These are phyloP conservation scores for Crax fasciolata DNA, from an alignment of 2,797 vertebrate species.

Conservation along the genomic window DNA sequence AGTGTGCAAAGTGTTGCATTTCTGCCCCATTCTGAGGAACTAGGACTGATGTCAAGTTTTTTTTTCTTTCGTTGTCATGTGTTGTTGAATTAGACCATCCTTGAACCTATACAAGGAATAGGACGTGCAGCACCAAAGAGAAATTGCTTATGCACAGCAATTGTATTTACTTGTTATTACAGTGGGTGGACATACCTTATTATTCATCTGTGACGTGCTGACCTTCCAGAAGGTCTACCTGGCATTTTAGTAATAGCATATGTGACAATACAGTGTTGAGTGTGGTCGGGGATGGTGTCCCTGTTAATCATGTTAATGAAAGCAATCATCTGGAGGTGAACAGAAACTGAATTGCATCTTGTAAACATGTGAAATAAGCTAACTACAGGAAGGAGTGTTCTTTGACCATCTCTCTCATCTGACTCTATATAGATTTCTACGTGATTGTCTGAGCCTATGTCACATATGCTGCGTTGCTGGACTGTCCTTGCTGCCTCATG, in stretches of 20 bases:
- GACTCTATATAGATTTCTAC: not conserved
- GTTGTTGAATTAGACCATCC: not conserved
- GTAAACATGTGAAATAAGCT: slow-evolving; percentile 8
- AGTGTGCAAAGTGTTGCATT: not conserved
- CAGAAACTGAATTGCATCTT: slow-evolving; percentile 55
- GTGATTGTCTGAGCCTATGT: not conserved
- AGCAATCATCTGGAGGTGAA: slow-evolving; percentile 27
- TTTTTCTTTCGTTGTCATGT: not conserved
- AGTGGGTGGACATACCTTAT: slow-evolving; percentile 30
- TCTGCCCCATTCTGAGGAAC: not conserved
- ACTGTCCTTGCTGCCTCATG: not conserved
- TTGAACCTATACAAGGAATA: not conserved
- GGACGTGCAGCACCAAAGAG: not conserved
- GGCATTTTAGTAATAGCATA: slow-evolving; percentile 37
- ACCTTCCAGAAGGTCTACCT: slow-evolving; percentile 56
- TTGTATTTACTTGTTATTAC: not conserved
- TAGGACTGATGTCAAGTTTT: not conserved
- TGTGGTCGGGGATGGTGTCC: slow-evolving; percentile 38
- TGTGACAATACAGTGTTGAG: not conserved
- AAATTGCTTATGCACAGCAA: slow-evolving; percentile 1
- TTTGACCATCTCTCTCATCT: not conserved
- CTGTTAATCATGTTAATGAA: slow-evolving; percentile 55
- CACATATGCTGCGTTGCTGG: not conserved
- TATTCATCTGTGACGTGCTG: slow-evolving; percentile 20
- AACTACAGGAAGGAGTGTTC: slow-evolving; percentile 8